A percentile compares a stretch with the other conserved stretches of the same genome.
phyloP scores from a whole-genome alignment of 2,113 vertebrate genomes.

The Thalassarche chlororhynchos region DNA sequence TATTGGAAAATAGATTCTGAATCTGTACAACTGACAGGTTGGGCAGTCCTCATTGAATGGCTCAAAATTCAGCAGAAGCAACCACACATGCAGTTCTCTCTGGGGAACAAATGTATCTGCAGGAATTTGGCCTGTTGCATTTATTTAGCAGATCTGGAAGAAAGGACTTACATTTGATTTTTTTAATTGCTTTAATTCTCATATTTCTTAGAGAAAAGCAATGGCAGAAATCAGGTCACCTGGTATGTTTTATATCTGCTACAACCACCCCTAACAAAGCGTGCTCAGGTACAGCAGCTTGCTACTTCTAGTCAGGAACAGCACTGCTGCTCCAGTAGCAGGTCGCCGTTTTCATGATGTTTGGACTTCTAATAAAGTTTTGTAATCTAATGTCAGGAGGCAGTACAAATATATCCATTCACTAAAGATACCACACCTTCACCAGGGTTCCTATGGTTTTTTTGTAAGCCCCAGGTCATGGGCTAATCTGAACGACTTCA shows the following conservation, averaged over 20 bases:
- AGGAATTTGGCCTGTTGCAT: background rate
- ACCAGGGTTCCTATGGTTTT: background rate
- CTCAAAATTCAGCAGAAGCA: background rate
- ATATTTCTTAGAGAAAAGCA: background rate
- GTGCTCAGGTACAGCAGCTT: background rate
- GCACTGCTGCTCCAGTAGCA: background rate
- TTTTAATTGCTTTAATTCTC: background rate
- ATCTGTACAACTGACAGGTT: background rate
- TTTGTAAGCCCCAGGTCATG: background rate
- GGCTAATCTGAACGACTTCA: background rate
- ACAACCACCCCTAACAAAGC: background rate
- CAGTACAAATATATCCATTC: background rate
- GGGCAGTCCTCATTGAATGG: background rate
- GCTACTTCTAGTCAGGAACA: background rate
- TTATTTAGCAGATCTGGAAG: background rate
- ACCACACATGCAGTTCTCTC: accelerated
- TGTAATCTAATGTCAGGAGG: background rate
- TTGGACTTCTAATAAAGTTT: background rate
- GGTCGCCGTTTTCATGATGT: background rate
- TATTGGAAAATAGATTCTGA: background rate
- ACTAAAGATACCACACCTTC: background rate
- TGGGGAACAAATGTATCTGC: background rate
- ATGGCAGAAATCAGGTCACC: background rate
- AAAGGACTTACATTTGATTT: background rate
- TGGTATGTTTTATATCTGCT: background rate